These are phyloP conservation scores for Holothuria leucospilota DNA, from an alignment of 53 echinoderm and acorn worm species.

Conservation along the genomic window DNA sequence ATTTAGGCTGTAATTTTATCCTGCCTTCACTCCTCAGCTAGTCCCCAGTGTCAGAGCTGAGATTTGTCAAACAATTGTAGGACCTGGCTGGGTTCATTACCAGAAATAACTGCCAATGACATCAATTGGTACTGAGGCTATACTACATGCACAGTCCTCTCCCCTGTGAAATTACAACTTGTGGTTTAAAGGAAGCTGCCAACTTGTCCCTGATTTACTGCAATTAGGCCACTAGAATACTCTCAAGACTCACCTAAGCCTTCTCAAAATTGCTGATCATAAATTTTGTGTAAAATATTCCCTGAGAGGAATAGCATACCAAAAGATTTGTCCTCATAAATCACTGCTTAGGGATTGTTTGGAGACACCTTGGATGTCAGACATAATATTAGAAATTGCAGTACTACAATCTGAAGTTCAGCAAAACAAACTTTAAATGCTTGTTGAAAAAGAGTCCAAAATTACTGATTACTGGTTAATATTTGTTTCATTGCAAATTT, in stretches of 20 bases:
- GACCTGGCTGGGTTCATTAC: too few species aligned
- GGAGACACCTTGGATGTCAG: slow-evolving; percentile 38
- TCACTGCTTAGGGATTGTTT: slow-evolving; percentile 1
- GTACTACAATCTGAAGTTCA: too few species aligned
- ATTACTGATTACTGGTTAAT: too few species aligned
- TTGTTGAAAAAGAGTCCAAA: too few species aligned
- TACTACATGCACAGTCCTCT: not conserved
- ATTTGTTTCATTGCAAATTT: too few species aligned
- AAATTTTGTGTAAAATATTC: slow-evolving; percentile 37
- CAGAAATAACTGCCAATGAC: too few species aligned
- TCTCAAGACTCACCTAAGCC: slow-evolving; percentile 6
- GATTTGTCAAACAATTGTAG: too few species aligned
- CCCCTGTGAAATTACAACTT: slow-evolving; percentile 26
- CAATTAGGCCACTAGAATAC: slow-evolving; percentile 37
- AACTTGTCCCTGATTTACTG: slow-evolving; percentile 22
- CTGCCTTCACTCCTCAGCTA: too few species aligned
- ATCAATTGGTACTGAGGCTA: too few species aligned
- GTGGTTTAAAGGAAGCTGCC: not conserved
- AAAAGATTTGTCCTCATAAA: slow-evolving; percentile 8
- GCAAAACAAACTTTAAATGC: too few species aligned
- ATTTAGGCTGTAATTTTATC: too few species aligned
- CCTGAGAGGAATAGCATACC: slow-evolving; percentile 20
- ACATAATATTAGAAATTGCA: not conserved
- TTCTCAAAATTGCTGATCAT: slow-evolving; percentile 25
- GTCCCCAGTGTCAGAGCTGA: too few species aligned